Conservation (phyloP, 1,140 invertebrate genomes). For the Lucilia sericata region DNA sequence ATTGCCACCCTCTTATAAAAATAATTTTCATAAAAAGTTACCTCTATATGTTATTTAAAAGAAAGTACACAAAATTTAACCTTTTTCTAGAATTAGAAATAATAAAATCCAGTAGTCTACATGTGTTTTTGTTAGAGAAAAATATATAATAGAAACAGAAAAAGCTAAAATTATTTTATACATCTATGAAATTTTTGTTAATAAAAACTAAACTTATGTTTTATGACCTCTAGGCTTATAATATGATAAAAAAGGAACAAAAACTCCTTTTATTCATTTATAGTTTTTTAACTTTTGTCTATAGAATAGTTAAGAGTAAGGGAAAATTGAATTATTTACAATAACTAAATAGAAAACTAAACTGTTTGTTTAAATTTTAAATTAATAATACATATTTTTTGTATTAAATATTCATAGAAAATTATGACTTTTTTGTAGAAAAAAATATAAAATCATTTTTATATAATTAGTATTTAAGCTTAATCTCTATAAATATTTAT, state of each 20-base stretch:
- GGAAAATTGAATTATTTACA: no score
- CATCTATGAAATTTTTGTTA: not conserved
- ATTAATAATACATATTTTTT: no score
- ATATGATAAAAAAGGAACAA: not conserved
- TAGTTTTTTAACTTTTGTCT: not conserved
- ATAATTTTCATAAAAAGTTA: not conserved
- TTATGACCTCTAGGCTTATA: conserved; percentile 15
- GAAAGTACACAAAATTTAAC: not conserved
- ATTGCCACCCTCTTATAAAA: not conserved
- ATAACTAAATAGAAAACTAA: no score
- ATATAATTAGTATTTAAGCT: no score
- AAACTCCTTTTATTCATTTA: not conserved
- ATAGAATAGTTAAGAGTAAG: not conserved
- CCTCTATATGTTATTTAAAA: not conserved
- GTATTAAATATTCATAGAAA: no score
- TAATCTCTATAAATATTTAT: no score
- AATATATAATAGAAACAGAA: not conserved
- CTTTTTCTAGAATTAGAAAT: not conserved
- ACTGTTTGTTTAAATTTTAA: no score
- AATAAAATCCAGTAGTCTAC: not conserved
- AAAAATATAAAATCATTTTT: no score
- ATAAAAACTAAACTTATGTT: conserved; percentile 6
- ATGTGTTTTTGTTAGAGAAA: not conserved
- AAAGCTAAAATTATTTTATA: not conserved
- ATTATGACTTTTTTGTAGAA: no score